Conservation (phyloP, 2,113 vertebrate species). For the Fregetta grallaria region DNA sequence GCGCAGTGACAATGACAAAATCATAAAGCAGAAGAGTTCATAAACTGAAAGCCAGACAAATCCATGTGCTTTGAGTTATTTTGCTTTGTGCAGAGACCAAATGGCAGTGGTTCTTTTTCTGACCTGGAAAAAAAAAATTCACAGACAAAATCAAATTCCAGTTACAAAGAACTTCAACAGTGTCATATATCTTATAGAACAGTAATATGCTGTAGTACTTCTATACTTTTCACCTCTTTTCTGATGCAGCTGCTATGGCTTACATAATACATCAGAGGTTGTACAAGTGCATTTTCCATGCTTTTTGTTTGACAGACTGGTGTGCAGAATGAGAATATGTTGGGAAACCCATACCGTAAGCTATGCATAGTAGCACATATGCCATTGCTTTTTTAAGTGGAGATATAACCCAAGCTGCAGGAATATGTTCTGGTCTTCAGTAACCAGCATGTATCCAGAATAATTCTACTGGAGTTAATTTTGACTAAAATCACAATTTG, state of each 20-base stretch:
- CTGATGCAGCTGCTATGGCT: background rate
- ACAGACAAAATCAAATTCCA: background rate
- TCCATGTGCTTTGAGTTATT: background rate
- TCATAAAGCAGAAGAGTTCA: background rate
- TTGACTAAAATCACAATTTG: background rate
- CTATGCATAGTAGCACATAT: background rate
- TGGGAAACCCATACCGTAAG: background rate
- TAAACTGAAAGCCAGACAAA: background rate
- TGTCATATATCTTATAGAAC: background rate
- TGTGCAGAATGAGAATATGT: background rate
- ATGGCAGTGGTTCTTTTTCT: background rate
- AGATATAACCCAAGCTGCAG: background rate
- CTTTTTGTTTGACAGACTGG: background rate
- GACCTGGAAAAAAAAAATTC: background rate
- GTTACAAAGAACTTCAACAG: background rate
- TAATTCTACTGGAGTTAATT: background rate
- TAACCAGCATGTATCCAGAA: background rate
- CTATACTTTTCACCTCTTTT: background rate
- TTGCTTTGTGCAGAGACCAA: background rate
- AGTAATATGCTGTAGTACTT: background rate
- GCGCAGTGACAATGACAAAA: background rate
- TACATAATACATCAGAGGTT: background rate
- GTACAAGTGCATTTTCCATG: background rate
- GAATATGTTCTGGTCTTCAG: background rate
- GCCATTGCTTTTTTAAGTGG: background rate